These are phyloP conservation scores for Drosophila biarmipes DNA, from an alignment of 1,140 invertebrate genomes.

Conservation along the genomic window DNA sequence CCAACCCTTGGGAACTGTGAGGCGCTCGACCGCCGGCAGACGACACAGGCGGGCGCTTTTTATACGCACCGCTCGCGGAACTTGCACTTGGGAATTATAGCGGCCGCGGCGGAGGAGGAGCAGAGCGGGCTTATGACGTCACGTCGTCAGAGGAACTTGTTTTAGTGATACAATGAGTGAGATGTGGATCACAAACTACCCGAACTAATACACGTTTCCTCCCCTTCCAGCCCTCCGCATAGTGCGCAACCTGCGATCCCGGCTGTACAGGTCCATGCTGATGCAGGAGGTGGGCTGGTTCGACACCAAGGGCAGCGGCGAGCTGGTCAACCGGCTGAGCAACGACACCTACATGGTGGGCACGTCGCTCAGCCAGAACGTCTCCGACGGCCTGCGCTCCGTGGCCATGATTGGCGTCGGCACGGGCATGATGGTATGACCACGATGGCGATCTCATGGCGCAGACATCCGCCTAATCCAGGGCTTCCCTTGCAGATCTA, in stretches of 20 bases:
- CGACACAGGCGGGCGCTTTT: not conserved
- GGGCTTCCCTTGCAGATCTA: constrained; percentile 88
- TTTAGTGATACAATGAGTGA: too few species aligned
- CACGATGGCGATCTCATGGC: too few species aligned
- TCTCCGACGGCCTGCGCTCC: constrained; percentile 96
- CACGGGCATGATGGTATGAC: constrained; percentile 95
- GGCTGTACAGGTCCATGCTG: constrained; percentile 93
- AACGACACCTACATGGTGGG: constrained; percentile 96
- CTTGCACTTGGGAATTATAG: not conserved
- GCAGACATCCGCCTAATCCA: not conserved
- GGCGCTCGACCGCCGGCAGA: not conserved
- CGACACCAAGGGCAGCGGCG: constrained; percentile 96
- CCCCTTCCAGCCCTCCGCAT: constrained; percentile 87
- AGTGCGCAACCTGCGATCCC: constrained; percentile 92
- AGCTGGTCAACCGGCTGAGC: constrained; percentile 95
- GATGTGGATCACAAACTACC: too few species aligned
- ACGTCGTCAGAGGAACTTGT: too few species aligned
- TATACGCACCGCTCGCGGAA: not conserved
- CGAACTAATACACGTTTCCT: too few species aligned
- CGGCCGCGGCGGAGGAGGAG: too few species aligned
- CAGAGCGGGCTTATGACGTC: too few species aligned
- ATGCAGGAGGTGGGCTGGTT: constrained; percentile 97
- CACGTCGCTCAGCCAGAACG: constrained; percentile 95
- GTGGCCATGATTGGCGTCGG: constrained; percentile 93
- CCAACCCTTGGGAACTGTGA: not conserved